Base-by-base conservation (phyloP, 2,113 vertebrate species). In the Campylomormyrus numenius region DNA sequence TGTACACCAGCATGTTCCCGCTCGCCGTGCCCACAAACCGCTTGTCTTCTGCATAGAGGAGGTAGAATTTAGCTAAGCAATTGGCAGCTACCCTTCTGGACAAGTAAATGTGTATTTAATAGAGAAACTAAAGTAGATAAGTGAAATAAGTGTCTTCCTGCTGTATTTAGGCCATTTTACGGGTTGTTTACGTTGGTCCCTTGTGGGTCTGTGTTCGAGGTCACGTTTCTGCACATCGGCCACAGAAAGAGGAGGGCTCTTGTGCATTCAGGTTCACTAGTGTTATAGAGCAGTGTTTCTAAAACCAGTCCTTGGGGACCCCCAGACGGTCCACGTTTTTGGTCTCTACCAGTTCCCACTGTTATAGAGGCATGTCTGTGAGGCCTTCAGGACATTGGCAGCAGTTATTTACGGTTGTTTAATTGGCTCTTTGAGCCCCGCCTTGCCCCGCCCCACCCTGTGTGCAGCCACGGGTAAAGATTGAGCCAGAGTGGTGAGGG, bases 351-450 rank as follows among this genome's bases (percentile, higher is more conserved):
- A 56, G 53, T 56, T 56, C 5, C 53, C 53, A 56, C 53, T 56
- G 53, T 56, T 56, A 66, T 31, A 31, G n/a, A 31, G 10, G 62
- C 62, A 70, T 70, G 3, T 66, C 58, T 10, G n/a, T 70, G 62
- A 70, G 74, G 74, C 35, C 11, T 80, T 80, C 5, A 8, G 74
- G 74, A 80, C 35, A n/a, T 80, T 17, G 74, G 74, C 31, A 80
- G 74, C 87, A 31, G 21, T 87, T 87, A 49, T 50, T 87, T 87
- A 52, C 48, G 27, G 85, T 52, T 50, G 85, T 58, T 88, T 42
- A 62, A 88, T 46, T 88, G 74, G 74, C 74, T 80, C 35, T 19
- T 39, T 35, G 35, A 39, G 74, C 74, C 35, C 74, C 15, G 35
- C 74, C 70, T 10, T 27, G n/a, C 62, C 62, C n/a, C 62, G 3